Base-by-base conservation (phyloP, 2,888 invertebrate genomes). In the Lepidochrysops patricia region DNA sequence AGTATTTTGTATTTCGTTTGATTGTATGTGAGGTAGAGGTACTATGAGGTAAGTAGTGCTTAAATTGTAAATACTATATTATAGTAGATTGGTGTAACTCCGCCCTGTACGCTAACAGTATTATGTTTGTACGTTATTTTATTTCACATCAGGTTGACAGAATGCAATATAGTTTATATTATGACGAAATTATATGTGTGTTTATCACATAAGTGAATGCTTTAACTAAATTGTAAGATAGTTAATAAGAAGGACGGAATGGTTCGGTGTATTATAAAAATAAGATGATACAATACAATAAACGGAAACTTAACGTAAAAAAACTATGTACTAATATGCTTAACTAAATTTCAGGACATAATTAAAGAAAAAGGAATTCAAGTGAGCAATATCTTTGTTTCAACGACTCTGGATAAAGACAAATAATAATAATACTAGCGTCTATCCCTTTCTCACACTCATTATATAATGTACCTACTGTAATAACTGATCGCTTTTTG, bases 191-290 rank as follows among this genome's bases (percentile, higher is more conserved):
- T 23, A 58, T 58, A 26, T 75, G 74, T 79, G 80, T 82, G 76
- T 70, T 68, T 66, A 75, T 74, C 80, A 85, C 80, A 80, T 78
- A 79, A 73, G 75, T 75, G 77, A 73, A 85, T 82, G 88, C 88
- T 89, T 89, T 89, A 89, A 89, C 80, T 88, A 89, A 75, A 80
- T 69, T 78, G 66, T 87, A 88, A 88, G 86, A 80, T 84, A 85
- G 83, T 70, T 63, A 73, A 71, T 82, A 82, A 77, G 77, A 72
- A 70, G 67, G 63, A 66, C 63, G 58, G 50, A 67, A 67, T 66
- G 60, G 60, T 35, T 12, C 26, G 23, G 4, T 54, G 29, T 54
- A 29, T 54, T 32, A 1, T 0, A 13, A 32, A 54, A 54, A 32
- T 54, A 29, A 54, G 54, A 19, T 32, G 27, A 54, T 5, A 32